Base-by-base conservation (phyloP, 2,113 vertebrate species). In the Chionis minor region DNA sequence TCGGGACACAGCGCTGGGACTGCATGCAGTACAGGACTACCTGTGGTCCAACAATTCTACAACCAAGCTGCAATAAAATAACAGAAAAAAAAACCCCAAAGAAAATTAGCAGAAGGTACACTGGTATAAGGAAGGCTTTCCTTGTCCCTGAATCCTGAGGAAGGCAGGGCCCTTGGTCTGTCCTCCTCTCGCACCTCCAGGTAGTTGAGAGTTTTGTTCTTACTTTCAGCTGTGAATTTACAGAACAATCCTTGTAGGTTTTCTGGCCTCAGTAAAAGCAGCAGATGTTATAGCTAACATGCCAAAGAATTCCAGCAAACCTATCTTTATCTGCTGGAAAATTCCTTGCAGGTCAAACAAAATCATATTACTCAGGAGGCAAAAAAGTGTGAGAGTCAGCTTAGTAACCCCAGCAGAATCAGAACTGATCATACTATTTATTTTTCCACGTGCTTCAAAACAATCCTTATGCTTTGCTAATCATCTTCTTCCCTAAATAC, bases 11-110 rank as follows among this genome's bases (percentile, higher is more conserved):
- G 3, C 92, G 98, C 87, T 99, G 99, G 45, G 98, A 98, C 74
- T 99, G 98, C 95, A 99, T 98, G 94, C 99, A 99, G 97, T 98
- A 99, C 88, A 99, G 95, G 56, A 99, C 99, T 32, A 99, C 99
- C 94, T 99, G 98, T 14, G 99, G 99, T 79, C 99, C 99, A 77
- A 99, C 99, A 55, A 99, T 98, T 83, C 99, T 98, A 94, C 99
- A 99, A 55, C 99, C 98, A 72, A 99, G 98, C 99, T 99, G 95
- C 49, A 92, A 86, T 23, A 70, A 91, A 26, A 5, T 1, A 93
- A 56, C 59, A 52, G 19, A 14, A 9, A 56, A 9, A 56, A 67
- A 10, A 75, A 17, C 18, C 33, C 14, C 2, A 19, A 61, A 54
- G 19, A 56, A 55, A 81, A 56, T 95, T 58, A 91, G 67, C 44